A percentile compares a stretch with the other conserved stretches of the same genome.
These are phyloP conservation scores for Bolinopsis microptera DNA, from an alignment of 37 sponge, comb jelly and placozoan species.

Conservation along the genomic window DNA sequence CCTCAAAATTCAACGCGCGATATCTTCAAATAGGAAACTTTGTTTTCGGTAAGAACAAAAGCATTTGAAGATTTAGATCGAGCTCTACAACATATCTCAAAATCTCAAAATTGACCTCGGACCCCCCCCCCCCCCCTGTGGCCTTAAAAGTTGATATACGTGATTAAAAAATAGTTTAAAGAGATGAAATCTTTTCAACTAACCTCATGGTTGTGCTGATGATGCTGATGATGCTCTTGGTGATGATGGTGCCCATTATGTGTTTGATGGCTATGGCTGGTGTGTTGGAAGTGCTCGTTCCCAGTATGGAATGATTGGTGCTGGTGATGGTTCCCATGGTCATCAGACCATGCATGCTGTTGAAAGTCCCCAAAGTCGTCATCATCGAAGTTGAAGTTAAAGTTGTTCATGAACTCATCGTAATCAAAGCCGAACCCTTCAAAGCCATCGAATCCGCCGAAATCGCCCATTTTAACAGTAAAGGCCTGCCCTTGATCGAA, in stretches of 20 bases:
- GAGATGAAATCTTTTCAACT: too few relatives aligned
- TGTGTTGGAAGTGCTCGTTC: background rate
- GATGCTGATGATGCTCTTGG: background rate
- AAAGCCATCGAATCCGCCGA: constrained; percentile 10
- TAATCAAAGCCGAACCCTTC: background rate
- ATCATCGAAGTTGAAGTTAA: background rate
- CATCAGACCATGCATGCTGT: background rate
- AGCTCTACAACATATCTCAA: too few relatives aligned
- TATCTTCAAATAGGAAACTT: too few relatives aligned
- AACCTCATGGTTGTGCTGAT: background rate
- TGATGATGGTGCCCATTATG: background rate
- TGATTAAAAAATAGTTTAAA: too few relatives aligned
- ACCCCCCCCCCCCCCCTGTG: too few relatives aligned
- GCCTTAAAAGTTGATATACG: too few relatives aligned
- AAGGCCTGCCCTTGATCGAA: background rate
- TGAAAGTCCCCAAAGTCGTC: background rate
- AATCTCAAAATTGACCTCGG: too few relatives aligned
- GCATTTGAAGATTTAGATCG: too few relatives aligned
- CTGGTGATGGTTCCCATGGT: background rate
- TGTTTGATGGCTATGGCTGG: background rate
- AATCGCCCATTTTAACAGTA: constrained; percentile 1
- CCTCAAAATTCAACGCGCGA: too few relatives aligned
- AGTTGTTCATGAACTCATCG: constrained; percentile 11
- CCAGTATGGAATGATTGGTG: background rate
- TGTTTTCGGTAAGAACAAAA: too few relatives aligned